Evolutionary conservation across 2,113 vertebrate species (phyloP).

Genomic region (Etheostoma cragini): DNA sequence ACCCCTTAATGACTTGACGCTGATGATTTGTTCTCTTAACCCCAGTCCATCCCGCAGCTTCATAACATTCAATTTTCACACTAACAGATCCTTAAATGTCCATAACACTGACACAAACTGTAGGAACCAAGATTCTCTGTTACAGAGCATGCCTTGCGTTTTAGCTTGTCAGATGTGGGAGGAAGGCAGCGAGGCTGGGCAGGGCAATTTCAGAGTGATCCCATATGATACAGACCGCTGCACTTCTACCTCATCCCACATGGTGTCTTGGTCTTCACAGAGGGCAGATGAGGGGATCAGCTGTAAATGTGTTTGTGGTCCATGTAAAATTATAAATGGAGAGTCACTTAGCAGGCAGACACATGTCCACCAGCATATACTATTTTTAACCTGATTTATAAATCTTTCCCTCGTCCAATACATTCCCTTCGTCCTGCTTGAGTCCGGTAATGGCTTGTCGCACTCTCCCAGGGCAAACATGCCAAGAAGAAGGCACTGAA

Average conservation of each 20-base stretch:
- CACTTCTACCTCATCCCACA: constrained; percentile 29
- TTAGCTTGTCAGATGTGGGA: neutral
- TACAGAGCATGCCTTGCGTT: neutral
- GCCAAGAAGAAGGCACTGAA: constrained; percentile 34
- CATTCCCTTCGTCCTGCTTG: constrained; percentile 6
- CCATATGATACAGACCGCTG: constrained; percentile 8
- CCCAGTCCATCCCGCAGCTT: neutral
- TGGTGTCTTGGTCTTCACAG: constrained; percentile 15
- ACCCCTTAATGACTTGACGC: constrained; percentile 12
- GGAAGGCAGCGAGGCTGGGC: constrained; percentile 1
- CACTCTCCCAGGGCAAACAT: constrained; percentile 11
- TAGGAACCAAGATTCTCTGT: constrained; percentile 3
- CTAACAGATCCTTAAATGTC: constrained; percentile 3
- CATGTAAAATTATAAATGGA: constrained; percentile 1
- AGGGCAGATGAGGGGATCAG: constrained; percentile 28
- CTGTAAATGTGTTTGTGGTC: constrained; percentile 36
- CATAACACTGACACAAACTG: neutral
- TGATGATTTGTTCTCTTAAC: constrained; percentile 25
- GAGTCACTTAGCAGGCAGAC: constrained; percentile 35
- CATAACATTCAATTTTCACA: neutral
- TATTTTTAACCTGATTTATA: constrained; percentile 21
- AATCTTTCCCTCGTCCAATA: neutral
- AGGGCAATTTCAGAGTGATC: constrained; percentile 21
- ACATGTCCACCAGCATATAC: neutral
- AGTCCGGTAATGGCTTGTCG: constrained; percentile 36